phyloP scores from a whole-genome alignment of 2,113 vertebrate genomes.

The Sebastes schlegelii region DNA sequence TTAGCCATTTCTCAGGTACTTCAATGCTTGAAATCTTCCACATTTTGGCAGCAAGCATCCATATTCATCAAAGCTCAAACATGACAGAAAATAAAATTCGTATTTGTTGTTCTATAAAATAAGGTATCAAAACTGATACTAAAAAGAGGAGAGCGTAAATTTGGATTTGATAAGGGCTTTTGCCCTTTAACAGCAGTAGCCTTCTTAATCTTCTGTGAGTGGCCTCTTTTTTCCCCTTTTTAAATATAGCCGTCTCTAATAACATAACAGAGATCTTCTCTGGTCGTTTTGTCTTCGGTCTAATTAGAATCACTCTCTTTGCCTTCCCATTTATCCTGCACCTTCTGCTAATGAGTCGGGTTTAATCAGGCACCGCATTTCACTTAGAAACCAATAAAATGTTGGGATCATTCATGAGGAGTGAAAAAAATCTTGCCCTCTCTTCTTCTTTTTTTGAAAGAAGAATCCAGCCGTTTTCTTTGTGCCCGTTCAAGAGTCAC shows the following conservation, averaged over 20 bases:
- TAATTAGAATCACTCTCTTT: constrained; percentile 60
- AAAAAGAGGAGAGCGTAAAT: background rate
- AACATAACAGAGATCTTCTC: constrained; percentile 43
- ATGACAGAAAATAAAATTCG: background rate
- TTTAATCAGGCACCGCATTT: constrained; percentile 73
- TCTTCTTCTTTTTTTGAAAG: constrained; percentile 12
- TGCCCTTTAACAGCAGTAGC: background rate
- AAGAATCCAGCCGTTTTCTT: constrained; percentile 20
- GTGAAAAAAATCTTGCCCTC: constrained; percentile 5
- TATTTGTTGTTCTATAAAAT: background rate
- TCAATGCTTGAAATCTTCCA: background rate
- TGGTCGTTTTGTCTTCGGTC: constrained; percentile 50
- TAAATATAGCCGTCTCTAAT: constrained; percentile 27
- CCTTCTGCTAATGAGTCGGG: constrained; percentile 64
- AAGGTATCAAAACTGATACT: background rate
- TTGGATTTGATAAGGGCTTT: background rate
- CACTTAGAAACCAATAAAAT: constrained; percentile 75
- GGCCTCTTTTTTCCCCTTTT: constrained; percentile 6
- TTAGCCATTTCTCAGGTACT: constrained; percentile 1
- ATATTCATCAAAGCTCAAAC: background rate
- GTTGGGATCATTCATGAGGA: constrained; percentile 53
- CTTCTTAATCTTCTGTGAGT: constrained; percentile 12
- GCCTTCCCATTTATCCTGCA: constrained; percentile 56
- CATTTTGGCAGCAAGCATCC: background rate
- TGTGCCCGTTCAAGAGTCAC: constrained; percentile 30